Base-by-base conservation (phyloP, 2,113 vertebrate species). In the Entomyzon cyanotis region DNA sequence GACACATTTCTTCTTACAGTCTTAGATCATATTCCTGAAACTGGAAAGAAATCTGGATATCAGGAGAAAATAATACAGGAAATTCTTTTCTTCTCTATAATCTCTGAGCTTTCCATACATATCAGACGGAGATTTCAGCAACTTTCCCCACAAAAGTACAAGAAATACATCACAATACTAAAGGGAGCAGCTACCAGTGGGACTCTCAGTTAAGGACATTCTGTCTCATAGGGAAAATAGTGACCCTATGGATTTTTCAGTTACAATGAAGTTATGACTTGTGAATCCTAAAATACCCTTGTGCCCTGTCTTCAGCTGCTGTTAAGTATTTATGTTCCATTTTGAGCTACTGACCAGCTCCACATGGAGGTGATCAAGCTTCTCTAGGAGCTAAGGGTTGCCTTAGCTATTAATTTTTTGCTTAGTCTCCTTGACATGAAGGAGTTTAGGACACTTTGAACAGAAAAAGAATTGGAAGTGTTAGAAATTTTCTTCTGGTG, bases 1-100 rank as follows among this genome's bases (percentile, higher is more conserved):
- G 64, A 95, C 81, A 88, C 63, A 92, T 96, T 95, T 96, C 70
- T 94, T 64, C 47, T 58, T 94, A 76, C 69, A 96, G 77, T 60
- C 91, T 94, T 94, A 90, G 67, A 59, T 89, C 81, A 77, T 37
- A 95, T 73, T 92, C 63, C 84, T 92, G 83, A 97, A 95, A 93
- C 58, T 83, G 71, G 64, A 94, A 95, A 81, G 33, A 93, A 82
- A 91, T 91, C 82, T 92, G 9, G 8, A 7, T 31, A 73, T 24
- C 12, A 23, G 60, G 25, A 76, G 6, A 59, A 55, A 20, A 35
- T 25, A 64, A 70, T 24, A 12, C 10, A 24, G 20, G 60, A 86
- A 84, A 64, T 21, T 35, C 1, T 60, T 84, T 64, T 52, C 21
- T 70, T 49, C 42, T 74, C 9, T 65, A 14, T n/a, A 77, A 67